Conservation (phyloP, 2,113 vertebrate genomes). For the Octodon degus region DNA sequence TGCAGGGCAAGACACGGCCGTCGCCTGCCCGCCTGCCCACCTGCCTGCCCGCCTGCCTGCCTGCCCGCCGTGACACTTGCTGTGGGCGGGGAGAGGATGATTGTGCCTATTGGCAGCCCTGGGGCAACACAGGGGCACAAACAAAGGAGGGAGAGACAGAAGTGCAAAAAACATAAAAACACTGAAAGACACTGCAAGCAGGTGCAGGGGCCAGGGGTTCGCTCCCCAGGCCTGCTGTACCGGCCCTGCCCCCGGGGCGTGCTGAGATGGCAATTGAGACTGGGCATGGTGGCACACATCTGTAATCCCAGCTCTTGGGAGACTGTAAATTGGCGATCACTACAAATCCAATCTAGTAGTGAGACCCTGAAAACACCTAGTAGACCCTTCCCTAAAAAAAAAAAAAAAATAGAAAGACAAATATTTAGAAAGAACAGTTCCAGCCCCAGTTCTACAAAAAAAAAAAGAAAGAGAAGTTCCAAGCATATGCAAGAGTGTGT, state of each 20-base stretch:
- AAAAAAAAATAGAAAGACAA: neutral
- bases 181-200: neutral
- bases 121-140: fast-evolving
- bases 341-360: too few species aligned
- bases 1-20: fast-evolving
- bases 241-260: too few species aligned
- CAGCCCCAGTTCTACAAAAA: neutral
- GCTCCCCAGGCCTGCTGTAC: too few species aligned
- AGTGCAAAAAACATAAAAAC: neutral
- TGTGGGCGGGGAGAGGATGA: fast-evolving
- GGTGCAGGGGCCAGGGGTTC: too few species aligned
- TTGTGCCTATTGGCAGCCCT: fast-evolving
- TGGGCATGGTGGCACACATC: too few species aligned
- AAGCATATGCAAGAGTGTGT: neutral
- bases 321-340: too few species aligned
- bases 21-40: fast-evolving
- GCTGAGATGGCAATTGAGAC: too few species aligned
- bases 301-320: too few species aligned
- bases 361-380: too few species aligned
- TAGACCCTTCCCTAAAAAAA: too few species aligned
- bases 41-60: too few species aligned
- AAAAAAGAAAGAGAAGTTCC: neutral
- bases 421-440: neutral
- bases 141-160: fast-evolving
- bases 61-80: neutral